Conservation (phyloP, 2,797 vertebrate genomes). For the Alcedo quadribrachys region DNA sequence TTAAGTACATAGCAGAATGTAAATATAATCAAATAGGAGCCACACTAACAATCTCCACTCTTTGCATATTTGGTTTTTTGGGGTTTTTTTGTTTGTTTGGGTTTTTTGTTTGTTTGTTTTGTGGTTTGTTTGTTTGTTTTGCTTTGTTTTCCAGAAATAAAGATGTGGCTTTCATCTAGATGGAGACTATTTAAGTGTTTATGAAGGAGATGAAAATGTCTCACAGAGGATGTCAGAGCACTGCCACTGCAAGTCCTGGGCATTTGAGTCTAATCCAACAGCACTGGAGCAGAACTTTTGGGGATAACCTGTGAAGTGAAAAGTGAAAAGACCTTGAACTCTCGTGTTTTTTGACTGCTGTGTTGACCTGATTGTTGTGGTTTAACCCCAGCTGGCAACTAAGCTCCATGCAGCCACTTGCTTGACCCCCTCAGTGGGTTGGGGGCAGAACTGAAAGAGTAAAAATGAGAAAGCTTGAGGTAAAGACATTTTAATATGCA, state of each 20-base stretch:
- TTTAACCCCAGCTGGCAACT: not conserved
- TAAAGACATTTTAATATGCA: not conserved
- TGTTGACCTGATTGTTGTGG: not conserved
- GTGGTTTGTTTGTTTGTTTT: no score
- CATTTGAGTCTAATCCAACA: not conserved
- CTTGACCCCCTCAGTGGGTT: not conserved
- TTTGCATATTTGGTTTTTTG: no score
- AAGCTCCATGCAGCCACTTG: not conserved
- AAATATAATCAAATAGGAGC: no score
- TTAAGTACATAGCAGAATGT: no score
- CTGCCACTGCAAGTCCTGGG: not conserved
- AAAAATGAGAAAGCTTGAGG: not conserved
- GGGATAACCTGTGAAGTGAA: not conserved
- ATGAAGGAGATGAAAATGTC: not conserved
- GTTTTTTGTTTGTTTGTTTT: no score
- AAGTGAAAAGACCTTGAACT: not conserved
- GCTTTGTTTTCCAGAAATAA: no score
- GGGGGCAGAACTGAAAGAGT: not conserved
- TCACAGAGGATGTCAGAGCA: not conserved
- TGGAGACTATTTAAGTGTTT: not conserved
- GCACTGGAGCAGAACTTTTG: not conserved
- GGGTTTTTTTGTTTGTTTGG: no score
- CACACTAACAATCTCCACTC: no score
- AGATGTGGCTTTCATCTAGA: no score
- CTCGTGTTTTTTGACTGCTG: not conserved